Evolutionary conservation across 2,888 invertebrate genomes (phyloP), one percentile per base, ranked within the genome.

Genomic region (Hirtodrosophila trivittata): DNA sequence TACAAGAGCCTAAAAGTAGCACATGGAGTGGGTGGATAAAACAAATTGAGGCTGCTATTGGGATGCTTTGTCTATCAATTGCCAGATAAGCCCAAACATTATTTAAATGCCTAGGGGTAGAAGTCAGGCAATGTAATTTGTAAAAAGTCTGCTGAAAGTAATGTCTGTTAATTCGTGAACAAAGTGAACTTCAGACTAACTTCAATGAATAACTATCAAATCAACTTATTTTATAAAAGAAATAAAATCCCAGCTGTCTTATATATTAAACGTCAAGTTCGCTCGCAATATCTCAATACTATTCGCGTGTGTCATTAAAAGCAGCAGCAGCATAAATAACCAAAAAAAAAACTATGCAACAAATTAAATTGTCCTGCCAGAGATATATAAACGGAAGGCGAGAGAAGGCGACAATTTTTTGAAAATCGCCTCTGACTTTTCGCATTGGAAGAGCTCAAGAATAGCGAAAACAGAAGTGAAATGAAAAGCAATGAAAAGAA

Each of bases 401-500:
- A 25, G 42, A 41, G 55, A 52, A 45, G 51, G 28, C 46, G 47
- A 66, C 42, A 32, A 32, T 18, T 56, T 54, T 67, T 54, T 54
- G 52, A 62, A 62, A 57, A 57, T 63, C 46, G 50, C 37, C 6
- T 56, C 51, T 66, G 64, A 71, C 60, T 70, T 75, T 67, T 58
- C 59, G 54, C 54, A 55, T 50, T 45, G 52, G 21, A 25, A 18
- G 14, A 7, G 13, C 18, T 12, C n/a, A 13, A 51, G 12, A 30
- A 38, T 12, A 26, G 12, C 1, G 16, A 33, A 10, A 66, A 66
- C 26, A 47, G 45, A 50, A 57, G 51, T 33, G 41, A 55, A 55
- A 35, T 10, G 21, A 18, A 42, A 25, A 21, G n/a, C 37, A 45
- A 32, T 35, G 37, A 56, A 38, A 52, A 30, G 25, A 39, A 32